Evolutionary conservation across 2,888 invertebrate genomes (phyloP), one percentile per base, ranked within the genome.

Genomic region (Pinctada fucata): DNA sequence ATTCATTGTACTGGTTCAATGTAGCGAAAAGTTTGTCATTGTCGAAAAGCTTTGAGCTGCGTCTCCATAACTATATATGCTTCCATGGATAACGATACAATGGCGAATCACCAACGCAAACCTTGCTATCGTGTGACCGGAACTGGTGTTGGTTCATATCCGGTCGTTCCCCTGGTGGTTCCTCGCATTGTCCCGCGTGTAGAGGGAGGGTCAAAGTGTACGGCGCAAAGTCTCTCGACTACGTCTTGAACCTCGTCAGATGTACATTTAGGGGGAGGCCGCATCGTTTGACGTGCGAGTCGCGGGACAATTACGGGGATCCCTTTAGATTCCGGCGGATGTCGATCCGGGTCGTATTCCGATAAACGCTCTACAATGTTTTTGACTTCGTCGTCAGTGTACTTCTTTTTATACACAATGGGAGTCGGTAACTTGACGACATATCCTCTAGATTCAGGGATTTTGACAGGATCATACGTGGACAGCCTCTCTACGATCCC

Each of bases 171-270:
- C 13, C 58, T 6, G 8, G 13, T 58, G 8, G 58, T 10, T 13
- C 58, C 58, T 10, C 58, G 58, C 13, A 13, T 58, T 58, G 58
- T 58, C 13, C 58, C 58, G 13, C 58, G 58, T 13, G 58, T 58
- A 13, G 58, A 58, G 5, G 72, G 72, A 8, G 52, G 31, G 66
- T 74, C 74, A 31, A 74, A 74, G 50, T 74, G 74, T 50, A 74
- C 74, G 31, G 68, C 80, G 70, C 84, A 86, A 49, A 86, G 76
- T 50, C 87, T 72, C 70, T 88, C 86, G 0, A 88, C 86, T 47
- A 88, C 86, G n/a, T 86, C 84, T 68, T 88, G 85, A 3, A 88
- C 87, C 76, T 88, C 84, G 31, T 85, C 83, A 2, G 86, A 82
- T 0, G 84, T 79, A 52, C 86, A 86, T 67, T 86, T 86, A 75